Evolutionary conservation across 2,888 invertebrate species (phyloP).

Genomic region (Stenotaenia linearis): DNA sequence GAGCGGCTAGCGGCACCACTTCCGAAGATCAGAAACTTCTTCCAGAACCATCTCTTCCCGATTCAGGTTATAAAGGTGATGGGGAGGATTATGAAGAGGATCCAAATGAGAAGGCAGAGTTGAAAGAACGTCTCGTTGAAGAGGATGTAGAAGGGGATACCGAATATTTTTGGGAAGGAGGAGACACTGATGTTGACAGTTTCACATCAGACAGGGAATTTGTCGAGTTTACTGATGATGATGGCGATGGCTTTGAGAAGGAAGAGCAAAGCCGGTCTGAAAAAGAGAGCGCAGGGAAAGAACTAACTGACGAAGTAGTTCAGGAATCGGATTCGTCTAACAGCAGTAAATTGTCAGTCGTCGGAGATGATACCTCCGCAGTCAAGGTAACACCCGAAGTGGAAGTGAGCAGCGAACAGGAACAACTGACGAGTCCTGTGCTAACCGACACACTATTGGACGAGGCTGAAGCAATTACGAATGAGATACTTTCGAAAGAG

Average conservation of each 20-base stretch:
- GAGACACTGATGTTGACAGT: slow-evolving; percentile 29
- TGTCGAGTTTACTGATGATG: slow-evolving; percentile 6
- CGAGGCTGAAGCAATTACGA: neutral
- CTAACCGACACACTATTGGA: slow-evolving; percentile 15
- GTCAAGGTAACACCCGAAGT: neutral
- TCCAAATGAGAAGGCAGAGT: neutral
- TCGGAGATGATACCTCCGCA: neutral
- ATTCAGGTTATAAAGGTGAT: slow-evolving; percentile 29
- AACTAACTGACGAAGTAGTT: neutral
- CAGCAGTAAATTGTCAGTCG: neutral
- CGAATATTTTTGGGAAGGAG: slow-evolving; percentile 33
- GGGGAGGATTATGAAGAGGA: neutral
- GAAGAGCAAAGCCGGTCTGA: slow-evolving; percentile 10
- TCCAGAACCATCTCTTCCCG: neutral
- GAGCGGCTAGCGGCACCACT: neutral
- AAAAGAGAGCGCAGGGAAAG: neutral
- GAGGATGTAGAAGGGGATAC: slow-evolving; percentile 30
- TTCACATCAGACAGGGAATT: slow-evolving; percentile 4
- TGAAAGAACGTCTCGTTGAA: neutral
- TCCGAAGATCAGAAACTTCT: neutral
- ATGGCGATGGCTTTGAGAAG: neutral
- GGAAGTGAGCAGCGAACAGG: neutral
- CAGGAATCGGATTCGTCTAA: neutral
- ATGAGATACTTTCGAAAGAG: slow-evolving; percentile 28
- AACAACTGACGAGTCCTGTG: neutral